A percentile compares a stretch with the other conserved stretches of the same genome.
Conservation (phyloP, 1,140 invertebrate species). For the Drosophila kohkoa region DNA sequence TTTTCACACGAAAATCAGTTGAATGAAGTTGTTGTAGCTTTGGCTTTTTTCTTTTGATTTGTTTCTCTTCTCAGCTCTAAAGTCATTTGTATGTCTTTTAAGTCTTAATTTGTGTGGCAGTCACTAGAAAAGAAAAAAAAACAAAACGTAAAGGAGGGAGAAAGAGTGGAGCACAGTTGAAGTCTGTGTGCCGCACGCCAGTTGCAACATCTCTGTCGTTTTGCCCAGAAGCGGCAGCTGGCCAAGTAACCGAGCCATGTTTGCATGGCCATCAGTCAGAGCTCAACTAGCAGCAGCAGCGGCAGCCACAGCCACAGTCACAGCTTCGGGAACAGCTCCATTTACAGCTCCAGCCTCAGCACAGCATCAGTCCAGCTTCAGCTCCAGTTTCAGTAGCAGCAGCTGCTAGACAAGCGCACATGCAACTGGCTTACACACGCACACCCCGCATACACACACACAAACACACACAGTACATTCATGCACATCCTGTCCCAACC, state of each 20-base stretch:
- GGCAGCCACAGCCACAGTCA: constrained; percentile 36
- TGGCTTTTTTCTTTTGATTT: constrained; percentile 16
- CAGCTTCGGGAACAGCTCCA: constrained; percentile 27
- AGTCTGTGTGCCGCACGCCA: constrained; percentile 3
- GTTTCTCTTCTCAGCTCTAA: constrained; percentile 33
- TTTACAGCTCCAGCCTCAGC: constrained; percentile 50
- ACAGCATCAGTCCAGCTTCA: constrained; percentile 46
- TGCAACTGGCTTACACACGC: constrained; percentile 68
- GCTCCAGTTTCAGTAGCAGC: constrained; percentile 49
- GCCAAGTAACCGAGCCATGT: constrained; percentile 27
- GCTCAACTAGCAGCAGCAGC: constrained; percentile 59
- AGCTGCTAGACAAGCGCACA: constrained; percentile 58
- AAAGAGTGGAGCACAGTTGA: background rate
- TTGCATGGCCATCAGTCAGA: constrained; percentile 55
- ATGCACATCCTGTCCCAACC: constrained; percentile 11
- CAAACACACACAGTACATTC: background rate
- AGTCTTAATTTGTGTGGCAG: constrained; percentile 50
- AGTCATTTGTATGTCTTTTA: constrained; percentile 52
- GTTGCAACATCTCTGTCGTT: constrained; percentile 3
- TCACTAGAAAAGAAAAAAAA: constrained; percentile 6
- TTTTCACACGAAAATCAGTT: constrained; percentile 78
- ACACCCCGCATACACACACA: constrained; percentile 15
- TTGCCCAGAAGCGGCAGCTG: constrained; percentile 30
- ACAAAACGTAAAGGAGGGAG: no score
- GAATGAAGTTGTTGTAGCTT: constrained; percentile 65